Conservation (phyloP, 35 echinoderm and acorn worm species). For the Lytechinus variegatus region DNA sequence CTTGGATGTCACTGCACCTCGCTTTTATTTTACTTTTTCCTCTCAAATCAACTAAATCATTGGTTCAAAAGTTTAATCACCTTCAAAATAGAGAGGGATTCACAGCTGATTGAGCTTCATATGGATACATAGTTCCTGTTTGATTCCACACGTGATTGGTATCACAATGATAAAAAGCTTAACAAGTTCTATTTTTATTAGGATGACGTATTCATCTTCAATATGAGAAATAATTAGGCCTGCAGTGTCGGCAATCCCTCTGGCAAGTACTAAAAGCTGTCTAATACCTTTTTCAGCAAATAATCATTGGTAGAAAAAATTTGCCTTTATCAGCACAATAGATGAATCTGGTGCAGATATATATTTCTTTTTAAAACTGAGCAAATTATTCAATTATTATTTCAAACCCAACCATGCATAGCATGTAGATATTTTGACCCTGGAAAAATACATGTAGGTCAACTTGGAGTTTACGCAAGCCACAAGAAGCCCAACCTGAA, state of each 20-base stretch:
- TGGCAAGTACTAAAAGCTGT: not conserved
- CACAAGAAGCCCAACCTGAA: too few species aligned
- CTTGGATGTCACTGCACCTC: not conserved
- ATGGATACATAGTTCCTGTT: not conserved
- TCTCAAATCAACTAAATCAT: not conserved
- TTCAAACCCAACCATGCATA: too few species aligned
- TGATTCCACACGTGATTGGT: not conserved
- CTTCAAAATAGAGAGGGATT: not conserved
- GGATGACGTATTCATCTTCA: not conserved
- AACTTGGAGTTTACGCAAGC: too few species aligned
- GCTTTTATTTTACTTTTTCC: not conserved
- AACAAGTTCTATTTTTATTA: not conserved
- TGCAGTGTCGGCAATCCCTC: not conserved
- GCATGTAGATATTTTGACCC: too few species aligned
- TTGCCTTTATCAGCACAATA: too few species aligned
- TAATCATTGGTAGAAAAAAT: too few species aligned
- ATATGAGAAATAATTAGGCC: not conserved
- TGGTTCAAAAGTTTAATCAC: constrained; percentile 13
- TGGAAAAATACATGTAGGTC: too few species aligned
- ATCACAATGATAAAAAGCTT: not conserved
- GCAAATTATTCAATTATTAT: too few species aligned
- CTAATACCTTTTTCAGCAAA: too few species aligned
- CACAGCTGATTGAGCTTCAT: not conserved
- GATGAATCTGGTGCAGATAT: too few species aligned
- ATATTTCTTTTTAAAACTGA: too few species aligned